phyloP scores from a whole-genome alignment of 2,888 invertebrate genomes.

The Stenurella melanura region DNA sequence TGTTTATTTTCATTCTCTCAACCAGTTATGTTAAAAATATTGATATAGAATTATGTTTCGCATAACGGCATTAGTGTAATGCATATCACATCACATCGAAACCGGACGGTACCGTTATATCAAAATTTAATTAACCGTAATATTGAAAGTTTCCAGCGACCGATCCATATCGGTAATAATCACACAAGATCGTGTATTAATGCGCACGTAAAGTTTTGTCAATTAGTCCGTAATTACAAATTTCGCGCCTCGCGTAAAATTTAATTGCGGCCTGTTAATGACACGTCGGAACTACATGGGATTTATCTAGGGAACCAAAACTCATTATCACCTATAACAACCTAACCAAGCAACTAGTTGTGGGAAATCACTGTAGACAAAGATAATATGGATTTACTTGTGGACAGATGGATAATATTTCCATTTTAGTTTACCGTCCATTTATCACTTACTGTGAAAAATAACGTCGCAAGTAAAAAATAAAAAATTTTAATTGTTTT shows the following conservation, averaged over 20 bases:
- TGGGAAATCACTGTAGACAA: background rate
- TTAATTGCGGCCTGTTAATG: slow-evolving; percentile 27
- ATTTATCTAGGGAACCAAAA: slow-evolving; percentile 8
- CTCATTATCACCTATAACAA: background rate
- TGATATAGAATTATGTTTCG: no score
- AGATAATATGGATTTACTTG: no score
- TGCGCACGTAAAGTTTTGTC: slow-evolving; percentile 9
- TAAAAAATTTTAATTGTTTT: no score
- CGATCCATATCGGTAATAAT: background rate
- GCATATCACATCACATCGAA: no score
- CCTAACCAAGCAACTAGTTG: slow-evolving; percentile 2
- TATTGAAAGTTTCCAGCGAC: background rate
- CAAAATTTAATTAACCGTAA: background rate
- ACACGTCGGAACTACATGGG: slow-evolving; percentile 12
- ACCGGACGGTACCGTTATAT: background rate
- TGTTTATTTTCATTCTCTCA: no score
- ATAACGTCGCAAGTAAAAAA: no score
- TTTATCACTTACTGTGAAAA: no score
- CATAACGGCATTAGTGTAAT: no score
- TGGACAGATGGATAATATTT: no score
- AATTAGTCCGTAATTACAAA: slow-evolving; percentile 28
- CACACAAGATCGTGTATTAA: background rate
- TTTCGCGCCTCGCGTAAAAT: slow-evolving; percentile 14
- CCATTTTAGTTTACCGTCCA: no score
- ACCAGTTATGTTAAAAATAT: no score